phyloP scores from a whole-genome alignment of 2,113 vertebrate genomes.

The Sinocyclocheilus anshuiensis region DNA sequence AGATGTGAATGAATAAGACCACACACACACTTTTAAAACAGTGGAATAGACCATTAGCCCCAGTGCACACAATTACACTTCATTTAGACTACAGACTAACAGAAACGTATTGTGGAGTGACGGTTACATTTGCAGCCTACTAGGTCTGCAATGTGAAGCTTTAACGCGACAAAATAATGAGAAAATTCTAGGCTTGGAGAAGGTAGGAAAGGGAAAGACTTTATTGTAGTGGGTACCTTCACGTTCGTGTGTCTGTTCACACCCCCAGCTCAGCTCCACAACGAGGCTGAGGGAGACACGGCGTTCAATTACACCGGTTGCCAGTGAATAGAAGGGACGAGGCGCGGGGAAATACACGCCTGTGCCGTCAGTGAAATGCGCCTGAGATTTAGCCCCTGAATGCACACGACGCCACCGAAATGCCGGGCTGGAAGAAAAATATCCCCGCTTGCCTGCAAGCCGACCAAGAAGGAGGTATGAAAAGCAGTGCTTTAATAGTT shows the following conservation, averaged over 20 bases:
- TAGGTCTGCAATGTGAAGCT: background rate
- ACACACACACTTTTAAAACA: background rate
- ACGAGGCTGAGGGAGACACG: slow-evolving; percentile 64
- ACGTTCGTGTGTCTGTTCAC: slow-evolving; percentile 27
- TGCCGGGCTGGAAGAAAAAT: slow-evolving; percentile 98
- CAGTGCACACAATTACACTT: background rate
- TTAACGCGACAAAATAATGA: background rate
- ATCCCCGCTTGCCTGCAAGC: slow-evolving; percentile 95
- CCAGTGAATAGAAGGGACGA: slow-evolving; percentile 46
- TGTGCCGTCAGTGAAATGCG: slow-evolving; percentile 56
- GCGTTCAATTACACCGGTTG: slow-evolving; percentile 57
- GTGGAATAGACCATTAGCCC: slow-evolving; percentile 47
- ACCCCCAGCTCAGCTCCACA: slow-evolving; percentile 48
- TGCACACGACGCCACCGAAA: slow-evolving; percentile 65
- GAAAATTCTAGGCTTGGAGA: background rate
- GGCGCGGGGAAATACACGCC: slow-evolving; percentile 30
- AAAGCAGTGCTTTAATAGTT: slow-evolving; percentile 9
- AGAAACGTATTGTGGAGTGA: background rate
- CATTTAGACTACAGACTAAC: background rate
- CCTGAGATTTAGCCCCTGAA: slow-evolving; percentile 58
- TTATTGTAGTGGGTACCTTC: slow-evolving; percentile 40
- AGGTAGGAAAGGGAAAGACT: background rate
- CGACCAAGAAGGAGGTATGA: slow-evolving; percentile 87
- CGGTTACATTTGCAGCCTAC: background rate
- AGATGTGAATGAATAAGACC: slow-evolving; percentile 51